Evolutionary conservation across 2,888 invertebrate species (phyloP).

Genomic region (Mycogona germanica): DNA sequence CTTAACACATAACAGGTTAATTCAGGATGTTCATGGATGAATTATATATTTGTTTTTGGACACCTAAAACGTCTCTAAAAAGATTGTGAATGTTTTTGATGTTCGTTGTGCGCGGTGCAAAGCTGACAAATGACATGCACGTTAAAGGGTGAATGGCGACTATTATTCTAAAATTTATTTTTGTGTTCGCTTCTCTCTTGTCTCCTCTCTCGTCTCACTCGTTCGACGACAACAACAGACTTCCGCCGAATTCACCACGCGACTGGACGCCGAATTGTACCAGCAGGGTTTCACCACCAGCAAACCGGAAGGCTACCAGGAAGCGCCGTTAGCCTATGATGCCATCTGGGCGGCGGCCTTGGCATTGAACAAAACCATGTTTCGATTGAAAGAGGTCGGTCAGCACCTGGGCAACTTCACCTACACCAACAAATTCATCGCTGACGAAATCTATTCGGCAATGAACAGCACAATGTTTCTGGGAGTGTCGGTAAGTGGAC

Average conservation of each 20-base stretch:
- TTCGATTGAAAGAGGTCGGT: constrained; percentile 62
- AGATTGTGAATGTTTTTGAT: no score
- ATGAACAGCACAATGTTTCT: constrained; percentile 97
- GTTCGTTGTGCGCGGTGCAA: no score
- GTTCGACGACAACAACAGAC: constrained; percentile 45
- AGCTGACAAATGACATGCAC: no score
- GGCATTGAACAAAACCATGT: constrained; percentile 95
- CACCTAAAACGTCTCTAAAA: no score
- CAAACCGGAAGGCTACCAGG: constrained; percentile 63
- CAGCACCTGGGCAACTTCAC: constrained; percentile 88
- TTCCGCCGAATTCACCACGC: constrained; percentile 73
- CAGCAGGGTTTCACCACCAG: constrained; percentile 63
- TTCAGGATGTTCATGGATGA: no score
- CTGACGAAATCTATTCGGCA: constrained; percentile 90
- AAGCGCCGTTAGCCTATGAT: constrained; percentile 97
- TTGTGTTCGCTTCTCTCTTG: not conserved
- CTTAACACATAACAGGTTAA: no score
- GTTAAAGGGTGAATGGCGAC: no score
- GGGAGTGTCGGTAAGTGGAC: constrained; percentile 84
- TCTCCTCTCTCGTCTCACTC: no score
- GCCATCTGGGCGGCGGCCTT: constrained; percentile 98
- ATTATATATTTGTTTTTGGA: no score
- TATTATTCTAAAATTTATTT: no score
- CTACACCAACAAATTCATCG: constrained; percentile 88
- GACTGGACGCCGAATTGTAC: constrained; percentile 61